Base-by-base conservation (phyloP, 2,797 vertebrate species). In the Hyperoplus lanceolatus region DNA sequence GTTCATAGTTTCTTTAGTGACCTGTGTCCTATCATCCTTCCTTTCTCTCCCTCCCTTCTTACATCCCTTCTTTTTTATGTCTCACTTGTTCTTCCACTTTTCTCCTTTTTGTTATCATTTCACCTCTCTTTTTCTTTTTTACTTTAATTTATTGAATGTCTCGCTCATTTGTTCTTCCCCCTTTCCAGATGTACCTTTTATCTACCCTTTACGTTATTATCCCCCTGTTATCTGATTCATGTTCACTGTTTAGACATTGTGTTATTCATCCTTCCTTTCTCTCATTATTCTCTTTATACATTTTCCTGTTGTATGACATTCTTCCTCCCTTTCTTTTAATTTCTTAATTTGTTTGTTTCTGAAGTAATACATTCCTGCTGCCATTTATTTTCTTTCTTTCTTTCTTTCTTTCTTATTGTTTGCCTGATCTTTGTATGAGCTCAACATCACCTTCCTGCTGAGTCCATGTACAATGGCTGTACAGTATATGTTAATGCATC, bases 401-500 rank as follows among this genome's bases (percentile, higher is more conserved):
- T 5, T 12, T 42, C 16, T 6, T 39, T 18, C 2, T 46, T n/a
- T 39, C 7, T 58, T 51, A 38, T 50, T 7, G 7, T 48, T 9
- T 29, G 14, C 3, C 18, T 45, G 6, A 58, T 72, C 15, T 4
- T 0, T 63, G 5, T 39, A 48, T 14, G 55, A 49, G 1, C 59
- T n/a, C 41, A 29, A 29, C 29, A 29, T n/a, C 45, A 38, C 12
- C 16, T 55, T 38, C 50, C 12, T 29, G 8, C 12, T 43, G 53
- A 57, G 50, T 49, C 1, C 3, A 8, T 58, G 21, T 58, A 46
- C 55, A 43, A 1, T 29, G 29, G 29, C 3, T 29, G 29, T 48
- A 54, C 4, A n/a, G 21, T 75, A 45, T 39, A 75, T 81, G 66
- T 81, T 66, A 74, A 77, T 81, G 12, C 1, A 0, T 14, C 41